Conservation (phyloP, 1,140 invertebrate genomes). For the Anoplophora glabripennis region DNA sequence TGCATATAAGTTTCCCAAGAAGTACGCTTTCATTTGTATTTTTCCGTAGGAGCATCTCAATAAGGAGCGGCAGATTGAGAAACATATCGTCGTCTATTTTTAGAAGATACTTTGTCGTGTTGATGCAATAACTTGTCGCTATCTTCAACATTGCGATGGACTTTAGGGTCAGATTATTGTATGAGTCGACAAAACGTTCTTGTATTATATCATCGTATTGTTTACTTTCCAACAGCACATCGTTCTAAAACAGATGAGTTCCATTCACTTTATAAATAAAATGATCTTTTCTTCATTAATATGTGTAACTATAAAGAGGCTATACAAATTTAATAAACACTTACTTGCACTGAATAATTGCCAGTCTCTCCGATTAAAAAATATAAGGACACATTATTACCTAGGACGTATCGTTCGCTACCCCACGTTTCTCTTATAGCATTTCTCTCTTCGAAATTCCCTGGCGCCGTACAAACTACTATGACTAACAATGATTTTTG, state of each 20-base stretch:
- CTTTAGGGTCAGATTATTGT: slow-evolving; percentile 91
- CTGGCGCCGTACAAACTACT: slow-evolving; percentile 69
- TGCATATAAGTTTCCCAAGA: slow-evolving; percentile 71
- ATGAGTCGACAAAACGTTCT: slow-evolving; percentile 84
- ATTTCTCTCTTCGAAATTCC: slow-evolving; percentile 61
- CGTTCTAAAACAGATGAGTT: slow-evolving; percentile 19
- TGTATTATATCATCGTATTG: slow-evolving; percentile 83
- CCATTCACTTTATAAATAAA: neutral
- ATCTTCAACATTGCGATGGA: slow-evolving; percentile 83
- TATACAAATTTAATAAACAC: neutral
- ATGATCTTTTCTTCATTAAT: slow-evolving; percentile 2
- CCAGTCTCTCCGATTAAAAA: slow-evolving; percentile 59
- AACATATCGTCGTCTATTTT: slow-evolving; percentile 87
- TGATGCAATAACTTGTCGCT: slow-evolving; percentile 63
- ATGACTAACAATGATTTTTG: slow-evolving; percentile 62
- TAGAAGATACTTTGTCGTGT: slow-evolving; percentile 61
- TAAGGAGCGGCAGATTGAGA: slow-evolving; percentile 63
- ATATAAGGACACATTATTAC: slow-evolving; percentile 49
- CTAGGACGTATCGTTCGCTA: slow-evolving; percentile 58
- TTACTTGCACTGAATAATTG: slow-evolving; percentile 57
- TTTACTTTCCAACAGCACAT: slow-evolving; percentile 52
- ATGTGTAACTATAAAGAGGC: too few relatives aligned
- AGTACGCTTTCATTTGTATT: slow-evolving; percentile 54
- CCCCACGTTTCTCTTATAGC: slow-evolving; percentile 84
- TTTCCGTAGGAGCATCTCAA: slow-evolving; percentile 47